phyloP scores from a whole-genome alignment of 2,113 vertebrate species.

The Podiceps cristatus region DNA sequence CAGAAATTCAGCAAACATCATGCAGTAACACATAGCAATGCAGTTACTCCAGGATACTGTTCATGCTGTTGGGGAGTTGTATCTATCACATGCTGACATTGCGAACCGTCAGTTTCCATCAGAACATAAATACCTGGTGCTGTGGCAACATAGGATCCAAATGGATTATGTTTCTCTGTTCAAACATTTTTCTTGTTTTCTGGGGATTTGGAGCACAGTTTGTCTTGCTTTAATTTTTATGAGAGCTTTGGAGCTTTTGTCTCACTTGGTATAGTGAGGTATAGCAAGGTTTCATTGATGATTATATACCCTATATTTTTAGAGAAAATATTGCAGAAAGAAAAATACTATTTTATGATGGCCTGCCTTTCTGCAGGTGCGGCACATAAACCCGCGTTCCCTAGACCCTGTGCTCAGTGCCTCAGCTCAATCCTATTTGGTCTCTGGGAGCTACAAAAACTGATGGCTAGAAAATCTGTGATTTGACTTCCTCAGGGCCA shows the following conservation, averaged over 20 bases:
- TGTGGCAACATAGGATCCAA: neutral
- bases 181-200: constrained; percentile 16
- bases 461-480: neutral
- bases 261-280: neutral
- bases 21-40: neutral
- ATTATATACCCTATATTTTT: neutral
- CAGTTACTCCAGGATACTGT: neutral
- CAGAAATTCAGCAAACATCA: neutral
- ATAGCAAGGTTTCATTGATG: neutral
- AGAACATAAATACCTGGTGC: neutral
- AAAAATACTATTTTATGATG: neutral
- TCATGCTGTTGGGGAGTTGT: neutral
- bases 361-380: neutral
- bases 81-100: neutral
- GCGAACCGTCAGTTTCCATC: neutral
- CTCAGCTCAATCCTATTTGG: neutral
- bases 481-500: neutral
- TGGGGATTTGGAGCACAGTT: constrained; percentile 14
- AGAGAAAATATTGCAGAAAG: neutral
- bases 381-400: neutral
- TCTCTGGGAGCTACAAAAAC: neutral
- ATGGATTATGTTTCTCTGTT: neutral
- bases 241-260: neutral
- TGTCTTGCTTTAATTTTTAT: constrained; percentile 59
- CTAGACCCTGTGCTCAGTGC: rapidly evolving